Evolutionary conservation across 2,888 invertebrate species (phyloP).

Genomic region (Drosophila aldrichi): DNA sequence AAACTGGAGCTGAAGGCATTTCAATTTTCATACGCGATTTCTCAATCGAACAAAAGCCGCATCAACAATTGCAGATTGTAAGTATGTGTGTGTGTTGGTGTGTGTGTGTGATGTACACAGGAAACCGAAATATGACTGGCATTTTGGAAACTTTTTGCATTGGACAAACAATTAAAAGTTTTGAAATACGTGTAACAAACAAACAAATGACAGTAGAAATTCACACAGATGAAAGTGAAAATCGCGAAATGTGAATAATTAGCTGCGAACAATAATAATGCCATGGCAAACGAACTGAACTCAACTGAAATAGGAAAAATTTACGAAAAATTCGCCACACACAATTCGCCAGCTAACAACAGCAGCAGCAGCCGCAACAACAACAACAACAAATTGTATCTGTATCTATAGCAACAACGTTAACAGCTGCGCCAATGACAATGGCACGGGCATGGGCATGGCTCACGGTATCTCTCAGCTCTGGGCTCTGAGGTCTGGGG

Average conservation of each 20-base stretch:
- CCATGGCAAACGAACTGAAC: conserved; percentile 55
- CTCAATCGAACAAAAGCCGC: conserved; percentile 62
- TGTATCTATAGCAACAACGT: conserved; percentile 50
- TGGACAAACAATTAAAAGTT: conserved; percentile 72
- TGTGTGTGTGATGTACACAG: conserved; percentile 39
- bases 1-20: conserved; percentile 41
- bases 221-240: conserved; percentile 81
- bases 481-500: not conserved
- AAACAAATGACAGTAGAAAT: conserved; percentile 77
- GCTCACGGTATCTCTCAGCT: conserved; percentile 7
- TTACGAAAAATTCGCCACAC: conserved; percentile 66
- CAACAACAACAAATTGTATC: conserved; percentile 50
- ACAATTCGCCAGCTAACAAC: conserved; percentile 58
- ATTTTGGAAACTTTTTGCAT: conserved; percentile 79
- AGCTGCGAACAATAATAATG: conserved; percentile 72
- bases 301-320: conserved; percentile 72
- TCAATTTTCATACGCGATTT: conserved; percentile 60
- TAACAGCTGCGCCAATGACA: conserved; percentile 67
- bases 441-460: conserved; percentile 58
- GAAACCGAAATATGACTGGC: conserved; percentile 78
- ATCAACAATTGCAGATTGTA: conserved; percentile 59
- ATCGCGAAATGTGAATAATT: conserved; percentile 80
- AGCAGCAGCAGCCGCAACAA: conserved; percentile 27
- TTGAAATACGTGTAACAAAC: conserved; percentile 76
- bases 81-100: not conserved